Base-by-base conservation (phyloP, 2,113 vertebrate genomes). In the Entelurus aequoreus region DNA sequence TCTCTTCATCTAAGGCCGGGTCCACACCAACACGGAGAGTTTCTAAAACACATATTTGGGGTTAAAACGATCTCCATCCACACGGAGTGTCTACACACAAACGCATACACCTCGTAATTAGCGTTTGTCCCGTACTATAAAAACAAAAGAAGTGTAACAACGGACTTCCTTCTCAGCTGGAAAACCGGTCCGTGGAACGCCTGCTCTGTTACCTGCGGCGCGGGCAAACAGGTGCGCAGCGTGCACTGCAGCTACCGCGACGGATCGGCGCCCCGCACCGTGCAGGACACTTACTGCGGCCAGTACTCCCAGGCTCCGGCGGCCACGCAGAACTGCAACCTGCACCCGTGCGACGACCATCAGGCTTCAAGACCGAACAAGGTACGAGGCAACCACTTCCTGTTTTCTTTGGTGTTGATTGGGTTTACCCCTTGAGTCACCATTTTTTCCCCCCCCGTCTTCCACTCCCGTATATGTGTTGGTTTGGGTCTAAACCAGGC, bases 191-290 rank as follows among this genome's bases (percentile, higher is more conserved):
- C 93, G 10, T 99, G 97, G 97, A 89, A 90, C 0, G 0, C 85
- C 69, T 99, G 97, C 84, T 94, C 96, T 0, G 92, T 90, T 9
- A 87, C 90, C 37, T 99, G 97, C 0, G 94, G 94, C 0, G 89
- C 94, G 0, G 96, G 95, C 64, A 90, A 83, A 48, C 96, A 97
- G 92, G 86, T 87, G 5, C 94, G 97, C 59, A 88, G 85, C 0
- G 92, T 98, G 71, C 93, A 93, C 86, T 99, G 97, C 0, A 0
- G 91, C 53, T 87, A 78, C 0, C 90, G 92, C 0, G 88, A 94
- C 0, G 90, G 87, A 0, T 73, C 84, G 0, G 91, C 91, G 8
- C 60, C 79, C 36, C 91, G 90, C 1, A 90, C 91, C 21, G 81
- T 90, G 1, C 90, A 94, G 6, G 91, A 93, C 0, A 50, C 84